A percentile compares a stretch with the other conserved stretches of the same genome.
These are phyloP conservation scores for Cremastinae sp. DNA, from an alignment of 2,888 invertebrate genomes.

Conservation along the genomic window DNA sequence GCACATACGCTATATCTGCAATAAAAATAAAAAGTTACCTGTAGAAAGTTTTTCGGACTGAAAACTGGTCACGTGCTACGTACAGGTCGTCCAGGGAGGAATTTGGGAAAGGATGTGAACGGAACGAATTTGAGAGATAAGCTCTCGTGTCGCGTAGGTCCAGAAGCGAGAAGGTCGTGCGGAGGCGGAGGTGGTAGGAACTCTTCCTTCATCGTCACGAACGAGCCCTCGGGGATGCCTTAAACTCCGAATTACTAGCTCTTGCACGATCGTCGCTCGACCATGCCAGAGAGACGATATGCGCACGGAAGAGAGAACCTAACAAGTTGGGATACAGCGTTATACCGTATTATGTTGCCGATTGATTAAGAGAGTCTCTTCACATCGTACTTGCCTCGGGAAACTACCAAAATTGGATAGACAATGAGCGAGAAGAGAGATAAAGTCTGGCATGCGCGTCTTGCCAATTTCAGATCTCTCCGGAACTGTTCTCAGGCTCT, in stretches of 20 bases:
- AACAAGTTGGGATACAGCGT: slow-evolving; percentile 33
- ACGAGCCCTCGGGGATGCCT: slow-evolving; percentile 47
- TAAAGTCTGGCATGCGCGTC: slow-evolving; percentile 9
- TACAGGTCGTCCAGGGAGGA: too few relatives aligned
- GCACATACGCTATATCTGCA: too few relatives aligned
- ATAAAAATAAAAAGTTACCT: too few relatives aligned
- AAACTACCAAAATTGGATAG: slow-evolving; percentile 39
- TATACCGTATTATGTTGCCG: slow-evolving; percentile 41
- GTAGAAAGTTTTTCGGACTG: too few relatives aligned
- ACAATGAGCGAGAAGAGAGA: slow-evolving; percentile 16
- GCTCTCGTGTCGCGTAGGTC: slow-evolving; percentile 3
- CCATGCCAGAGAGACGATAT: slow-evolving; percentile 31
- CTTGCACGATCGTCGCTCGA: slow-evolving; percentile 46
- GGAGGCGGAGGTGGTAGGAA: slow-evolving; percentile 42
- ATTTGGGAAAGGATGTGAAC: too few relatives aligned
- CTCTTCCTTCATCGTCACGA: slow-evolving; percentile 41
- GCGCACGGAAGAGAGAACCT: not conserved
- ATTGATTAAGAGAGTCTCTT: slow-evolving; percentile 57
- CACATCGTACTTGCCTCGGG: slow-evolving; percentile 43
- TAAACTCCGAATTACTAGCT: slow-evolving; percentile 53
- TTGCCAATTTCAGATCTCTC: slow-evolving; percentile 29
- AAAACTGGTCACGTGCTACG: too few relatives aligned
- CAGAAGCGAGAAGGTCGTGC: slow-evolving; percentile 24
- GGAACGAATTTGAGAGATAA: slow-evolving; percentile 3
- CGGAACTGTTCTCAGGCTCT: slow-evolving; percentile 51